phyloP scores from a whole-genome alignment of 37 sponge, comb jelly and placozoan genomes.

The Diacarnus erythraeanus region DNA sequence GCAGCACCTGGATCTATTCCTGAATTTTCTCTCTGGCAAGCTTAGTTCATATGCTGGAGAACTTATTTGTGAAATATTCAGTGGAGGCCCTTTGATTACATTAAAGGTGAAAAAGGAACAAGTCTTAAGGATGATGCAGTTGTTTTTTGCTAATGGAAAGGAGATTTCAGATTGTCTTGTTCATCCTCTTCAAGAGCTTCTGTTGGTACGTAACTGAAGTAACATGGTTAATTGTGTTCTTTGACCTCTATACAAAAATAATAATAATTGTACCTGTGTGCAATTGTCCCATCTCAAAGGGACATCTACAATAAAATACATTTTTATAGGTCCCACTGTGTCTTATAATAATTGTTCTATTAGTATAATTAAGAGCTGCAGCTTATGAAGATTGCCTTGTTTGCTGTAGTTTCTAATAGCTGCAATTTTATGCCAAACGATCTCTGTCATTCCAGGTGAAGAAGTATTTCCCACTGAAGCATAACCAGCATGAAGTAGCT shows the following conservation, averaged over 20 bases:
- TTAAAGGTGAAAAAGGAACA: background rate
- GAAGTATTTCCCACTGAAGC: slow-evolving; percentile 66
- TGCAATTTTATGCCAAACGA: background rate
- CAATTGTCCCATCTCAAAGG: too few species aligned
- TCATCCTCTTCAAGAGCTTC: background rate
- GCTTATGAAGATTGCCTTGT: background rate
- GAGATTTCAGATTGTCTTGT: background rate
- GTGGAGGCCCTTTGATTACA: background rate
- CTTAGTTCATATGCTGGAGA: background rate
- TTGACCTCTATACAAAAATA: too few species aligned
- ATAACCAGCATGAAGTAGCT: slow-evolving; percentile 62
- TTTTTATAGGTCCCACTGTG: too few species aligned
- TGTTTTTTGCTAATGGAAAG: background rate
- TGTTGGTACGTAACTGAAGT: background rate
- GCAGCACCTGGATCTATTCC: background rate
- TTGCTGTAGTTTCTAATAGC: background rate
- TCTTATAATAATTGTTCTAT: too few species aligned
- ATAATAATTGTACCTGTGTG: too few species aligned
- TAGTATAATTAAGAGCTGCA: too few species aligned
- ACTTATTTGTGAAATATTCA: background rate
- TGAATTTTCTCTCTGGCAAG: background rate
- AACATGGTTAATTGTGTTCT: background rate
- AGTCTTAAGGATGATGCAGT: background rate
- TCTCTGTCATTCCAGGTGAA: slow-evolving; percentile 38
- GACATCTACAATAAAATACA: too few species aligned